A percentile compares a stretch with the other conserved stretches of the same genome.
These are phyloP conservation scores for Adoxophyes honmai DNA, from an alignment of 1,140 invertebrate genomes.

Conservation along the genomic window DNA sequence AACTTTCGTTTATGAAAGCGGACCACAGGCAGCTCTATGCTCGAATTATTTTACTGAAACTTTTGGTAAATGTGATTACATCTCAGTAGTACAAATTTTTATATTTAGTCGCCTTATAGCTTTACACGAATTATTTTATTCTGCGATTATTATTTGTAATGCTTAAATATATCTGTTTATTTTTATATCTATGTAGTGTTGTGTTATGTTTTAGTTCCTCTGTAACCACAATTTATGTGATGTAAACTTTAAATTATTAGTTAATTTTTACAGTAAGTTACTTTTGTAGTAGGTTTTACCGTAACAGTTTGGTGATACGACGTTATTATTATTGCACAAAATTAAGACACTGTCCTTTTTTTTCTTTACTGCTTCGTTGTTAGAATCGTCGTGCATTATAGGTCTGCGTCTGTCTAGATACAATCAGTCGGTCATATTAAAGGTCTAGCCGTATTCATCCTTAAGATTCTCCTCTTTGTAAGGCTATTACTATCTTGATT, in stretches of 20 bases:
- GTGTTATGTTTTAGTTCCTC: conserved; percentile 12
- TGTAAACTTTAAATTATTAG: neutral
- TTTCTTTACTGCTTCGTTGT: neutral
- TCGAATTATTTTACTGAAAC: conserved; percentile 31
- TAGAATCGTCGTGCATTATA: conserved; percentile 22
- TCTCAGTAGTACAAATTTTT: conserved; percentile 58
- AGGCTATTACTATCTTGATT: conserved; percentile 52
- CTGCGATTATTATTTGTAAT: conserved; percentile 32
- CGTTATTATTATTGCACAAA: conserved; percentile 51
- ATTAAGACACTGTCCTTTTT: conserved; percentile 12
- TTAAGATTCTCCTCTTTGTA: conserved; percentile 53
- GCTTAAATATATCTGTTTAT: conserved; percentile 28
- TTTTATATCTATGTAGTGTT: conserved; percentile 28
- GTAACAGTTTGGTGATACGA: conserved; percentile 24
- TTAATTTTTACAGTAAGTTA: neutral
- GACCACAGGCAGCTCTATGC: conserved; percentile 2
- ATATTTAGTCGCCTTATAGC: conserved; percentile 49
- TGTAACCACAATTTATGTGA: neutral
- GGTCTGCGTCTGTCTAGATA: conserved; percentile 37
- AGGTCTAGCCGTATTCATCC: conserved; percentile 34
- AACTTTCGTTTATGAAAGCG: neutral
- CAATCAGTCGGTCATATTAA: conserved; percentile 24
- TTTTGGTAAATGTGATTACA: conserved; percentile 36
- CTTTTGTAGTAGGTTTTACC: neutral
- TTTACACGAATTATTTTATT: conserved; percentile 38